Evolutionary conservation across 1,140 invertebrate species (phyloP), one percentile per base, ranked within the genome.

Genomic region (Palaemon carinicauda): DNA sequence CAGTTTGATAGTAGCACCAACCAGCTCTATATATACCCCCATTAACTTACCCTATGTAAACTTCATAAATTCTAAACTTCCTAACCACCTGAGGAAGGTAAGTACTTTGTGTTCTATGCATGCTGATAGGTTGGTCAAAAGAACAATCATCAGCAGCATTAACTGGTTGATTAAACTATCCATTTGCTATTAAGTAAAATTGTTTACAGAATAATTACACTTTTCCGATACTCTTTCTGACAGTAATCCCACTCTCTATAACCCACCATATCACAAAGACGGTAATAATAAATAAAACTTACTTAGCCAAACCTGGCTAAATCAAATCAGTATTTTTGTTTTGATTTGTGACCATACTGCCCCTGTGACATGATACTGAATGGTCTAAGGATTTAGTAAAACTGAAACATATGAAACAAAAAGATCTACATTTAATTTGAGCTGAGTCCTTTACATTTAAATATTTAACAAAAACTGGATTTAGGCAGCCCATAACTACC

Each of bases 261-360:
- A 86, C 80, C 80, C 80, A 86, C 50, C 74, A 86, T 86, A 41
- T 41, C 41, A 41, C 41, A 41, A 41, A 41, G 41, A 41, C 41
- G 41, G 41, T 41, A 41, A 41, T 41, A 41, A 41, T 41, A 41
- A 41, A 41, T 41, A 41, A 41, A 41, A 31, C 69, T 27, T 10
- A 31, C 69, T 27, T 10, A 74, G 33, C 56, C 50, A 24, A 77
- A 21, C 73, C 27, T 52, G 52, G 52, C 69, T 53, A 69, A 33
- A 80, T 27, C 52, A n/a, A 53, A 52, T 29, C 80, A 31, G 77
- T 71, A 17, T 50, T 86, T 54, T 79, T n/a, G 24, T 86, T 86
- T 86, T 86, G 84, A 86, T 86, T 86, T 80, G 84, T 80, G 77
- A 86, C 75, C 77, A 79, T 33, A 53, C 21, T 84, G 29, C 54